Conservation (phyloP, 2,888 invertebrate species). For the Acleris cristana region DNA sequence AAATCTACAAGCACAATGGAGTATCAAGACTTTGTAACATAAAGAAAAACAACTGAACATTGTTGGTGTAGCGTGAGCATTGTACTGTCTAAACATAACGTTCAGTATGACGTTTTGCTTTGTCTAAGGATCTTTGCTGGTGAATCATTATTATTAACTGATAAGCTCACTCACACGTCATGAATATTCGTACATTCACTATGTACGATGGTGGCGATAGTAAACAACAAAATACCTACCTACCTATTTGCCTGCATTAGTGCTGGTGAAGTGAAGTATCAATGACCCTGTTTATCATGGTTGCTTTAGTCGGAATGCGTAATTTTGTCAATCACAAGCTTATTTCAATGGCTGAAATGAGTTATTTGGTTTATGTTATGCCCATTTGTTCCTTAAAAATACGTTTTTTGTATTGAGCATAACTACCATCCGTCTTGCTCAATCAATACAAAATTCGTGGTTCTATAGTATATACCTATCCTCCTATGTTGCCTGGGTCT, state of each 20-base stretch:
- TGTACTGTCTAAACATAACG: conserved; percentile 4
- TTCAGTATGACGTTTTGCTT: conserved; percentile 18
- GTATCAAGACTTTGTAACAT: conserved; percentile 40
- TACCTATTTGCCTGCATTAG: too few relatives aligned
- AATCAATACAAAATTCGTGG: too few relatives aligned
- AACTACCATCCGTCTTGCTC: too few relatives aligned
- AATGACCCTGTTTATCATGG: conserved; percentile 20
- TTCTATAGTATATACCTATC: too few relatives aligned
- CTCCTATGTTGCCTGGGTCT: too few relatives aligned
- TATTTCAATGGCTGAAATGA: neutral
- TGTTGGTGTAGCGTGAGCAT: conserved; percentile 4
- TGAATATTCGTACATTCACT: conserved; percentile 9
- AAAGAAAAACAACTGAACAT: neutral
- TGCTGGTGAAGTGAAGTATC: conserved; percentile 10
- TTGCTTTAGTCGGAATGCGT: neutral
- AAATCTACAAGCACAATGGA: conserved; percentile 46
- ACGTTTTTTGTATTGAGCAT: too few relatives aligned
- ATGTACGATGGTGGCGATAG: conserved; percentile 1
- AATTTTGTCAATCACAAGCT: conserved; percentile 6
- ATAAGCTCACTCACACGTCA: conserved; percentile 6
- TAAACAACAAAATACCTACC: neutral
- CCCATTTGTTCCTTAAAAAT: too few relatives aligned
- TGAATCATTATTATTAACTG: conserved; percentile 24
- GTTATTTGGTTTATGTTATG: too few relatives aligned
- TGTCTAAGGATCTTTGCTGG: conserved; percentile 13